phyloP scores from a whole-genome alignment of 2,888 invertebrate species.

The Tetragonula carbonaria region DNA sequence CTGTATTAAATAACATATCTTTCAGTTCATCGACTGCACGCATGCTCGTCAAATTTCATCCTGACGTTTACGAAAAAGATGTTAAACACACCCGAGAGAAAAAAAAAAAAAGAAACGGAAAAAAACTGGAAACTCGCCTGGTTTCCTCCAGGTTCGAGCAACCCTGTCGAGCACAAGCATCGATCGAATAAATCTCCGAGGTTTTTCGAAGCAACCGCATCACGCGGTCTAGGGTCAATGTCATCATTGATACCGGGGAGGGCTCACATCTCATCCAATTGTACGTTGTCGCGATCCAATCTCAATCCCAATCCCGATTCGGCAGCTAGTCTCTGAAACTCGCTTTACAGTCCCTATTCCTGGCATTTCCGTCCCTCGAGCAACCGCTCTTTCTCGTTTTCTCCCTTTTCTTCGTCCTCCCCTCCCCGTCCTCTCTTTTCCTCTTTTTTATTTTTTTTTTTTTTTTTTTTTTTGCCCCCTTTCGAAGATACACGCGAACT shows the following conservation, averaged over 20 bases:
- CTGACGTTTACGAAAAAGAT: background rate
- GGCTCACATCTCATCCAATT: slow-evolving; percentile 71
- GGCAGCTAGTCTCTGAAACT: slow-evolving; percentile 43
- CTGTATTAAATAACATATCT: too few species aligned
- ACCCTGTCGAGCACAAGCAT: slow-evolving; percentile 51
- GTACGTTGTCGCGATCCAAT: slow-evolving; percentile 75
- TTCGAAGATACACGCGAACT: slow-evolving; percentile 8
- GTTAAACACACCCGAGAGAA: too few species aligned
- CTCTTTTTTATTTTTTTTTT: background rate
- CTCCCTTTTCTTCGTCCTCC: background rate
- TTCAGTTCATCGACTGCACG: too few species aligned
- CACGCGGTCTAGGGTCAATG: slow-evolving; percentile 54
- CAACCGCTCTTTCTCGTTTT: slow-evolving; percentile 4
- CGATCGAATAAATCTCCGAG: slow-evolving; percentile 75
- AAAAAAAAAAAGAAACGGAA: background rate
- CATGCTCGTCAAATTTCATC: too few species aligned
- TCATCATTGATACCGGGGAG: slow-evolving; percentile 37
- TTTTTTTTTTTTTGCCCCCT: background rate
- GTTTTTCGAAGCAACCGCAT: slow-evolving; percentile 35
- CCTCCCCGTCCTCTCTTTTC: background rate
- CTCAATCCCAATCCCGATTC: slow-evolving; percentile 71
- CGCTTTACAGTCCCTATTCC: slow-evolving; percentile 39
- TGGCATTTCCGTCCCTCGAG: slow-evolving; percentile 33
- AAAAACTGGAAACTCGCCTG: background rate
- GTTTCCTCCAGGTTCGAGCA: too few species aligned